Conservation (phyloP, 1,140 invertebrate genomes). For the Dufourea novaeangliae region DNA sequence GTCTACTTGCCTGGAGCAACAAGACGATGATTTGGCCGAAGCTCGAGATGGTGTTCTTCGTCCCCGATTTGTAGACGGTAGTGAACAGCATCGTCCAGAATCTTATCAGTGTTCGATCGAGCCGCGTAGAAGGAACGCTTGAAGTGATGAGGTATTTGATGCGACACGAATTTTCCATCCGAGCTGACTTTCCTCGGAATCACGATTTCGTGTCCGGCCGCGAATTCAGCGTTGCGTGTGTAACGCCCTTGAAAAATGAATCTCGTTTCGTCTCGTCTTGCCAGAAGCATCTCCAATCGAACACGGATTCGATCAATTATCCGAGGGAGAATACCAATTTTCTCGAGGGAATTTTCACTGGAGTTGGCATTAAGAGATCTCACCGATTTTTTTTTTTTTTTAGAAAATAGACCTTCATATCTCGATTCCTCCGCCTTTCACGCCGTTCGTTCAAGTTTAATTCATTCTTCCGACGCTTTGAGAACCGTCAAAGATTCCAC, state of each 20-base stretch:
- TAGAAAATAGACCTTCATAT: too few species aligned
- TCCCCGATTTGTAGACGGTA: slow-evolving; percentile 76
- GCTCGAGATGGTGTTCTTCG: slow-evolving; percentile 73
- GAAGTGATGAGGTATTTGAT: slow-evolving; percentile 72
- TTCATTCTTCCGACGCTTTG: too few species aligned
- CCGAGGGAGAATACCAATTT: slow-evolving; percentile 19
- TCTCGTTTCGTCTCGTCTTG: background rate
- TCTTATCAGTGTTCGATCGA: slow-evolving; percentile 38
- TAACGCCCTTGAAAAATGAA: slow-evolving; percentile 55
- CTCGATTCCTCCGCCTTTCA: too few species aligned
- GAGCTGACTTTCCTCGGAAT: slow-evolving; percentile 73
- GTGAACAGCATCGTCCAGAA: slow-evolving; percentile 68
- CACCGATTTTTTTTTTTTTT: too few species aligned
- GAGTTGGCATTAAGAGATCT: background rate
- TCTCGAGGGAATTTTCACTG: background rate
- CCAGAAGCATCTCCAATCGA: slow-evolving; percentile 4
- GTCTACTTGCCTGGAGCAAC: slow-evolving; percentile 28
- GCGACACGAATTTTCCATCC: slow-evolving; percentile 74
- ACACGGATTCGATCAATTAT: slow-evolving; percentile 31
- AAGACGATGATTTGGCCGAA: slow-evolving; percentile 77
- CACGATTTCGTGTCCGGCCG: slow-evolving; percentile 69
- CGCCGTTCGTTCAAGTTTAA: too few species aligned
- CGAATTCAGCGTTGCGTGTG: slow-evolving; percentile 43
- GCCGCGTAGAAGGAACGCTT: slow-evolving; percentile 57
- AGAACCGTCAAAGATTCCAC: too few species aligned